Percentiles rank a stretch among this genome's conserved stretches.
These are phyloP conservation scores for Centropus unirufus DNA, from an alignment of 2,113 vertebrate genomes.

Conservation along the genomic window DNA sequence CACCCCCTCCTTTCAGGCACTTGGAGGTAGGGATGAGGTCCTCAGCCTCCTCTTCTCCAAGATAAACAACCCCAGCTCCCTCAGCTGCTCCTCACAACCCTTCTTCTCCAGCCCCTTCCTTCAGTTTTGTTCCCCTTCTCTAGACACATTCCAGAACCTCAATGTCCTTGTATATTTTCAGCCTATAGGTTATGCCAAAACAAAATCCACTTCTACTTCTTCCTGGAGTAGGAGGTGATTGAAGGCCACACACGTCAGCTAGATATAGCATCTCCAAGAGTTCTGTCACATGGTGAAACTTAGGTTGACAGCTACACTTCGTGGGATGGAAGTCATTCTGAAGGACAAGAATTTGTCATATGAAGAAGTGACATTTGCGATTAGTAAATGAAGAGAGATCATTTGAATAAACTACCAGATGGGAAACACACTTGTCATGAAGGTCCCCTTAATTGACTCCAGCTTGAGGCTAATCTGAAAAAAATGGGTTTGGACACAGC, in stretches of 20 bases:
- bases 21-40: too few species aligned
- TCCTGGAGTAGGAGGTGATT: neutral
- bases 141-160: too few species aligned
- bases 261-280: neutral
- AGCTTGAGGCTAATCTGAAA: conserved; percentile 19
- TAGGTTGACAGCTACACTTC: neutral
- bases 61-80: too few species aligned
- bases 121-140: too few species aligned
- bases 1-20: too few species aligned
- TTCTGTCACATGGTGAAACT: neutral
- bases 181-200: neutral
- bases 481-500: conserved; percentile 7
- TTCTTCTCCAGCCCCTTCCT: too few species aligned
- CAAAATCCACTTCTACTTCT: neutral
- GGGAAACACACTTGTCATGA: conserved; percentile 1
- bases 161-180: neutral
- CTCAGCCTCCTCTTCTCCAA: too few species aligned
- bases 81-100: too few species aligned
- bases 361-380: neutral
- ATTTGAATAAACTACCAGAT: conserved; percentile 8
- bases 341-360: neutral
- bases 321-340: neutral
- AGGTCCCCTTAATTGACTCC: neutral
- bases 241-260: neutral
- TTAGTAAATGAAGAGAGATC: conserved; percentile 4